Evolutionary conservation across 2,888 invertebrate genomes (phyloP).

Genomic region (Cryptocephalus primarius): DNA sequence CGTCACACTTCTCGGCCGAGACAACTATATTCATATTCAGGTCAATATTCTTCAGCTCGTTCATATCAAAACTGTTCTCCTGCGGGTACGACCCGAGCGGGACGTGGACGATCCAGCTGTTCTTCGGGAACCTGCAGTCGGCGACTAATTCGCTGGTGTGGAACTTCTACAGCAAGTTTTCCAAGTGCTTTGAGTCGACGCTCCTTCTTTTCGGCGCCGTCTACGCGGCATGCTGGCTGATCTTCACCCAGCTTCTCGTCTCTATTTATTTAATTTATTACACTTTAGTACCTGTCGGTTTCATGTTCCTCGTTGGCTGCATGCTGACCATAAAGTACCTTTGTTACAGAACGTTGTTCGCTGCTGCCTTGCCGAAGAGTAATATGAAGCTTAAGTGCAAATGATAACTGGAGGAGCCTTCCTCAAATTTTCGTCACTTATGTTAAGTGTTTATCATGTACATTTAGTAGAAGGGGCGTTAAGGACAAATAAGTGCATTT

Average conservation of each 20-base stretch:
- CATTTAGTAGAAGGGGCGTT: too few relatives aligned
- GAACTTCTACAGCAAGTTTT: conserved; percentile 9
- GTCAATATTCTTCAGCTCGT: conserved; percentile 17
- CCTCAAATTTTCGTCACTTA: too few relatives aligned
- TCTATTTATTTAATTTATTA: conserved; percentile 21
- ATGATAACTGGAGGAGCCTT: too few relatives aligned
- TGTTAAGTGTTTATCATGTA: too few relatives aligned
- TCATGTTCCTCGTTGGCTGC: conserved; percentile 23
- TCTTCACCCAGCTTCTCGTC: conserved; percentile 19
- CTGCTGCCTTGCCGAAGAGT: too few relatives aligned
- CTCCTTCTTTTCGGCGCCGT: conserved; percentile 16
- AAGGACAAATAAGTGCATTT: too few relatives aligned
- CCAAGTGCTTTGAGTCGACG: conserved; percentile 11
- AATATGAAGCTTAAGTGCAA: too few relatives aligned
- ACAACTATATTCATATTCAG: conserved; percentile 22
- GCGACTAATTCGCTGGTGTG: background rate
- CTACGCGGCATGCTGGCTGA: conserved; percentile 17
- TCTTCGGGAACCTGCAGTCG: background rate
- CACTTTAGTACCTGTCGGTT: conserved; percentile 20
- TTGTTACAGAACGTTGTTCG: conserved; percentile 11
- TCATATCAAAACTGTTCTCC: conserved; percentile 17
- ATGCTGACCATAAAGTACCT: conserved; percentile 15
- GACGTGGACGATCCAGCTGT: conserved; percentile 1
- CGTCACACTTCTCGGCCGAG: conserved; percentile 26
- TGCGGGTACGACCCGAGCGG: conserved; percentile 2